Percentiles rank a stretch among this genome's conserved stretches.
These are phyloP conservation scores for Lordiphosa mommai DNA, from an alignment of 1,140 invertebrate species.

Conservation along the genomic window DNA sequence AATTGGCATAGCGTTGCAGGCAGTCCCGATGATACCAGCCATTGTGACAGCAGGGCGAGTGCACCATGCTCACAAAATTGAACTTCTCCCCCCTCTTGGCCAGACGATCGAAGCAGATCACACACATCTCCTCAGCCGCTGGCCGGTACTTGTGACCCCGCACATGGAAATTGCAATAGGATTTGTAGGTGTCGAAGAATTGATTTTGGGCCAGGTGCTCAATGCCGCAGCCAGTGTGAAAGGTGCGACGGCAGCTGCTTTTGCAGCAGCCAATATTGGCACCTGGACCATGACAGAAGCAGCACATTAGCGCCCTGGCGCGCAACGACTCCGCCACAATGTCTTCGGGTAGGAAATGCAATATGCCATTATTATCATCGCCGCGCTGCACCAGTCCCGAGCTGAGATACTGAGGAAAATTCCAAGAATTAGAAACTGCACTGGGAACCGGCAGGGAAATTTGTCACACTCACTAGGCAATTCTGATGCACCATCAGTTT, in stretches of 20 bases:
- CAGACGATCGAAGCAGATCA: slow-evolving; percentile 33
- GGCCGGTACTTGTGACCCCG: background rate
- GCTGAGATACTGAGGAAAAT: slow-evolving; percentile 37
- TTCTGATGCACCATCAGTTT: slow-evolving; percentile 26
- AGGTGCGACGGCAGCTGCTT: background rate
- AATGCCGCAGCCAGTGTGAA: slow-evolving; percentile 44
- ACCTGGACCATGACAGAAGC: slow-evolving; percentile 16
- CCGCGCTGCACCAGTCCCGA: slow-evolving; percentile 40
- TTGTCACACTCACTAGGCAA: slow-evolving; percentile 32
- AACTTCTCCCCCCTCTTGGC: background rate
- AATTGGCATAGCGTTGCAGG: slow-evolving; percentile 42
- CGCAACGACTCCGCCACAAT: slow-evolving; percentile 25
- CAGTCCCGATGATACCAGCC: slow-evolving; percentile 52
- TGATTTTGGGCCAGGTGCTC: slow-evolving; percentile 19
- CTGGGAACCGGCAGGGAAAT: too few relatives aligned
- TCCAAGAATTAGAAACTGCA: background rate
- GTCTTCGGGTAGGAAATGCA: slow-evolving; percentile 25
- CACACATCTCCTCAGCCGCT: background rate
- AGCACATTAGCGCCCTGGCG: slow-evolving; percentile 6
- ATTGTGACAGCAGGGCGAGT: slow-evolving; percentile 36
- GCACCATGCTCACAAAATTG: slow-evolving; percentile 1
- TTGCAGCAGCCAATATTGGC: slow-evolving; percentile 47
- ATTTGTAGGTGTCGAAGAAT: slow-evolving; percentile 23
- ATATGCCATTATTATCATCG: background rate
- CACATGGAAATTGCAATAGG: slow-evolving; percentile 36